phyloP scores from a whole-genome alignment of 1,140 invertebrate genomes.

The Oscheius sp. region DNA sequence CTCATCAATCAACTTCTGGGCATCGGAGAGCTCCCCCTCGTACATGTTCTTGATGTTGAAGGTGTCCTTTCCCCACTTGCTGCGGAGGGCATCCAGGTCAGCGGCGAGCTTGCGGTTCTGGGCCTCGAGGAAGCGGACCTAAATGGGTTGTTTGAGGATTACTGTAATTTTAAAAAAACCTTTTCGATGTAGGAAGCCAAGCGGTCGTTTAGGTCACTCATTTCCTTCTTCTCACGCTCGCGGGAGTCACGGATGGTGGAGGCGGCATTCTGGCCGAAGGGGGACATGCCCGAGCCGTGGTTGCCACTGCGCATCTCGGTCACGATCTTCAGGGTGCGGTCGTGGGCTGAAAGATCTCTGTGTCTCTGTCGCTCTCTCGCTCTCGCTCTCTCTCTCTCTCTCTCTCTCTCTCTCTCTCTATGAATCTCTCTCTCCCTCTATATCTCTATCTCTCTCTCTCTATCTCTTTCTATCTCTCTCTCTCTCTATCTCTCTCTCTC shows the following conservation, averaged over 20 bases:
- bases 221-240: conserved; percentile 64
- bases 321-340: conserved; percentile 51
- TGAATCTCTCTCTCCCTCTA: no score
- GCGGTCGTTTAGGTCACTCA: conserved; percentile 64
- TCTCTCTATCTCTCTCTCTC: no score
- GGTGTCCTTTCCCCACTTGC: conserved; percentile 64
- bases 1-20: conserved; percentile 49
- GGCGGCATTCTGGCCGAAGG: conserved; percentile 60
- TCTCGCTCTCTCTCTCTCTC: no score
- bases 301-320: conserved; percentile 48
- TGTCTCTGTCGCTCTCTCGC: no score
- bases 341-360: conserved; percentile 34
- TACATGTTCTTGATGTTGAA: conserved; percentile 63
- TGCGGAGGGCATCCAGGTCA: conserved; percentile 62
- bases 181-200: conserved; percentile 65
- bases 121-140: conserved; percentile 65
- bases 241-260: conserved; percentile 61
- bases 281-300: conserved; percentile 46
- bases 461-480: no score
- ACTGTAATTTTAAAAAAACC: background rate
- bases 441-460: no score
- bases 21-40: conserved; percentile 62
- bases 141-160: background rate
- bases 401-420: no score
- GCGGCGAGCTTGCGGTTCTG: conserved; percentile 63